Evolutionary conservation across 2,797 vertebrate genomes (phyloP).

Genomic region (Syndactyla subalaris): DNA sequence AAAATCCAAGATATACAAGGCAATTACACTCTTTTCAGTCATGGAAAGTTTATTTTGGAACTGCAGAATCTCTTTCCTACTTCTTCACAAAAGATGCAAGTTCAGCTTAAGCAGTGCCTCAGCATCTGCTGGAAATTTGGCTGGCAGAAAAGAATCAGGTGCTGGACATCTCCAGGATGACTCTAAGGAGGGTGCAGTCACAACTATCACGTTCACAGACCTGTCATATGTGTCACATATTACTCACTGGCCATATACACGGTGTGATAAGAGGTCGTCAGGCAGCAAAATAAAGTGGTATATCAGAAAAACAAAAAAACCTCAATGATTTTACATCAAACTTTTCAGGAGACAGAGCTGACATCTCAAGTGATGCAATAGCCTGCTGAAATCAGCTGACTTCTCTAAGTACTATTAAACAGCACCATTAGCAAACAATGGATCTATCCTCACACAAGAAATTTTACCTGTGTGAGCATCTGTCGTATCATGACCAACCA

Average conservation of each 20-base stretch:
- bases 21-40: background rate
- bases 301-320: background rate
- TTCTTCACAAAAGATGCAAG: background rate
- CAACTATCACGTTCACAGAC: background rate
- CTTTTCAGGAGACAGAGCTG: background rate
- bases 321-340: background rate
- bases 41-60: background rate
- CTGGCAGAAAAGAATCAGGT: background rate
- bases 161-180: background rate
- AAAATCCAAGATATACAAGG: background rate
- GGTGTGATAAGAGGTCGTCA: background rate
- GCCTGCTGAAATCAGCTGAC: background rate
- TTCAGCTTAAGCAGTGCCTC: background rate
- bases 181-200: background rate
- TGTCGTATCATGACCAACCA: background rate
- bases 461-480: background rate
- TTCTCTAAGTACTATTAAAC: background rate
- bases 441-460: background rate
- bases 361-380: background rate
- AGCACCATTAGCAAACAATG: background rate
- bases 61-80: background rate
- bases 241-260: background rate
- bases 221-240: fast-evolving
- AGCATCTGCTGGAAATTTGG: background rate
- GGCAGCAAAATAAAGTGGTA: background rate